These are phyloP conservation scores for Cebus imitator DNA, from an alignment of 2,113 vertebrate species.

Conservation along the genomic window DNA sequence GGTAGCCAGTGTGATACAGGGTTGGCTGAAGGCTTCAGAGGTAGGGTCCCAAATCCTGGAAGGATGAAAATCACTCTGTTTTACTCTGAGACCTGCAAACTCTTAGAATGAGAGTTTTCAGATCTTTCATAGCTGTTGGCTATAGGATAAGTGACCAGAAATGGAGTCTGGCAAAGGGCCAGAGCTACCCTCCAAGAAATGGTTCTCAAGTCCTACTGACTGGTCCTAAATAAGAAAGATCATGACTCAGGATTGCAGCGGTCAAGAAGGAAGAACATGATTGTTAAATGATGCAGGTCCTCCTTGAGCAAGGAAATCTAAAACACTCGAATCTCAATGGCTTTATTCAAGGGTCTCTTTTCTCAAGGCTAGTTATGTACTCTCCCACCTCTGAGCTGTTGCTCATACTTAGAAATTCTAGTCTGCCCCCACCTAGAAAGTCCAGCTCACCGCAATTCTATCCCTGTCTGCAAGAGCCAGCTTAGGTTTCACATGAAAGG, in stretches of 20 bases:
- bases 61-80: not conserved
- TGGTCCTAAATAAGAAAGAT: not conserved
- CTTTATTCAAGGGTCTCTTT: not conserved
- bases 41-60: not conserved
- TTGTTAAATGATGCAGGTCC: not conserved
- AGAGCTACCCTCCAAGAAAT: not conserved
- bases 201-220: not conserved
- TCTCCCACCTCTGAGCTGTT: not conserved
- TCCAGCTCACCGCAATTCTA: not conserved
- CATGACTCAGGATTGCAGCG: not conserved
- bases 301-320: not conserved
- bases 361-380: not conserved
- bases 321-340: not conserved
- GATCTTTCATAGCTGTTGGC: not conserved
- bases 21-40: not conserved
- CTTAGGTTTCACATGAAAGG: not conserved
- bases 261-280: not conserved
- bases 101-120: slow-evolving; percentile 5
- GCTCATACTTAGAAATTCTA: not conserved
- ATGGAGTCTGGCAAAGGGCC: not conserved
- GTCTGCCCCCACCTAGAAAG: not conserved
- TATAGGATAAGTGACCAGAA: not conserved
- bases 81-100: not conserved
- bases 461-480: not conserved
- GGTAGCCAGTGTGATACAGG: not conserved